A percentile compares a stretch with the other conserved stretches of the same genome.
Conservation (phyloP, 2,888 invertebrate genomes). For the Boloria euphrosyne region DNA sequence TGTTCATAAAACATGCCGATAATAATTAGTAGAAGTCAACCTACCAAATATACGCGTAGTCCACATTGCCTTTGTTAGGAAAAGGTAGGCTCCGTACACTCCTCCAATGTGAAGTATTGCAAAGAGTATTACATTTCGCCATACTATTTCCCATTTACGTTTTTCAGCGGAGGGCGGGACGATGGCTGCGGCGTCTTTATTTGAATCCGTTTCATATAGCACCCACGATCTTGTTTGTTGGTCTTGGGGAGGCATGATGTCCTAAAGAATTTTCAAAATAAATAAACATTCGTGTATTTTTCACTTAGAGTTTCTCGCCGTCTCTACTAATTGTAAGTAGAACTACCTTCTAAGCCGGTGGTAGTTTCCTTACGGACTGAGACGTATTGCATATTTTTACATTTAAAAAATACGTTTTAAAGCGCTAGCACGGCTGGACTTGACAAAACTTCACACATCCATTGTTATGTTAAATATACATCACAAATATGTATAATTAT, state of each 20-base stretch:
- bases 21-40: conserved; percentile 47
- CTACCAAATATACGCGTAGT: conserved; percentile 86
- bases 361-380: too few species aligned
- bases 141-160: conserved; percentile 85
- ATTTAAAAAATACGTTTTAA: too few species aligned
- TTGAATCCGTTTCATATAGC: conserved; percentile 66
- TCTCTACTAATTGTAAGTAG: too few species aligned
- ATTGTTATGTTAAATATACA: too few species aligned
- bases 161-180: conserved; percentile 75
- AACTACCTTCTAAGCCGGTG: too few species aligned
- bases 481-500: too few species aligned
- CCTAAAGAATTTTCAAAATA: conserved; percentile 34
- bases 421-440: too few species aligned
- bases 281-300: neutral
- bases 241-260: conserved; percentile 72
- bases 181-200: conserved; percentile 50
- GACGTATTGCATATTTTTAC: too few species aligned
- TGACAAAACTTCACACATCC: too few species aligned
- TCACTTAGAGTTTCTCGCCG: neutral
- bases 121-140: conserved; percentile 91
- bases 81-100: conserved; percentile 88
- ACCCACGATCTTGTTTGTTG: conserved; percentile 65
- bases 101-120: conserved; percentile 86
- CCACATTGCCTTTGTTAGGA: conserved; percentile 88
- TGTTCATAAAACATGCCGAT: too few species aligned